A percentile compares a stretch with the other conserved stretches of the same genome.
Conservation (phyloP, 2,113 vertebrate species). For the Pedionomus torquatus region DNA sequence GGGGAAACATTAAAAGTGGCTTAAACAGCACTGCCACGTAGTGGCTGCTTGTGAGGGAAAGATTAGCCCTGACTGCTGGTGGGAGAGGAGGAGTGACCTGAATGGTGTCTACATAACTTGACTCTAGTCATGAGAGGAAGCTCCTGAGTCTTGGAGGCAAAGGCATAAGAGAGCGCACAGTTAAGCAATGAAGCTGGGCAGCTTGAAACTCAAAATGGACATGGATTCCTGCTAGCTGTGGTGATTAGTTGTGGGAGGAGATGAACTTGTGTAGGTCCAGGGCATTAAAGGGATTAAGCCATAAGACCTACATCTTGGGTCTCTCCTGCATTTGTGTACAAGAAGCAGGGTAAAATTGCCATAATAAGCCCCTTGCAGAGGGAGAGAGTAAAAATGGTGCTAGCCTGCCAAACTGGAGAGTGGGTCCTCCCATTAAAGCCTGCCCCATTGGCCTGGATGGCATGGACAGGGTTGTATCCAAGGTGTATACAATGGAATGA, state of each 20-base stretch:
- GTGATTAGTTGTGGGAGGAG: neutral
- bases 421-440: neutral
- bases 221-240: neutral
- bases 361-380: neutral
- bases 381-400: neutral
- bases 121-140: neutral
- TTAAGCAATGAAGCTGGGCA: neutral
- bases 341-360: neutral
- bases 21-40: neutral
- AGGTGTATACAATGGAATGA: neutral
- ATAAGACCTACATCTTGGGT: neutral
- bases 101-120: neutral
- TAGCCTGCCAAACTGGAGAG: neutral
- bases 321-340: neutral
- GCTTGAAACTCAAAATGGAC: neutral
- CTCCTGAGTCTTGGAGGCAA: neutral
- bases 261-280: neutral
- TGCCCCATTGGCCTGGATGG: neutral
- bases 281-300: neutral
- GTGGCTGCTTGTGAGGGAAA: neutral
- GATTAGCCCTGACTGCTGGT: neutral
- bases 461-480: neutral
- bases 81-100: neutral
- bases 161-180: accelerated
- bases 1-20: neutral